Evolutionary conservation across 1,140 invertebrate species (phyloP).

Genomic region (Drosophila parabipectinata): DNA sequence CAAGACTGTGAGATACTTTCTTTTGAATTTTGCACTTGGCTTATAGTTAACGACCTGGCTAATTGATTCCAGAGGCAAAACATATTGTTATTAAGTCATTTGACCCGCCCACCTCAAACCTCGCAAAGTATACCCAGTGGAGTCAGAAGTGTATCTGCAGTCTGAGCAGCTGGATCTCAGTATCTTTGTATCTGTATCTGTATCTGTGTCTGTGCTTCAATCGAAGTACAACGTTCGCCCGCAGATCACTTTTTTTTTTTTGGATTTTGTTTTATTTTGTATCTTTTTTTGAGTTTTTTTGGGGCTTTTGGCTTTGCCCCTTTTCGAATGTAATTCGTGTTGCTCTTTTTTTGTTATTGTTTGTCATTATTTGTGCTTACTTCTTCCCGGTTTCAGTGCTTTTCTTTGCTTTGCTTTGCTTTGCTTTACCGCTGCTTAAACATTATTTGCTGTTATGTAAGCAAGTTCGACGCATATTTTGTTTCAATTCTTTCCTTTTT

Average conservation of each 20-base stretch:
- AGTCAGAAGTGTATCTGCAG: constrained; percentile 8
- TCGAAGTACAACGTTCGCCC: constrained; percentile 45
- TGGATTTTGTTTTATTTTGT: constrained; percentile 19
- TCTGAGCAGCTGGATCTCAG: constrained; percentile 35
- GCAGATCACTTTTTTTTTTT: constrained; percentile 35
- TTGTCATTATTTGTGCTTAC: constrained; percentile 70
- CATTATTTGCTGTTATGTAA: constrained; percentile 82
- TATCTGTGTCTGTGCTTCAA: constrained; percentile 37
- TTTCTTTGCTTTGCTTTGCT: constrained; percentile 28
- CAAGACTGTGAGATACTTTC: constrained; percentile 4
- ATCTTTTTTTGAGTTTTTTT: constrained; percentile 22
- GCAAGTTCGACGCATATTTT: constrained; percentile 62
- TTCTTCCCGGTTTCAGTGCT: constrained; percentile 41
- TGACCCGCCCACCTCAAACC: constrained; percentile 24
- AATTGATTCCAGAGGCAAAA: constrained; percentile 35
- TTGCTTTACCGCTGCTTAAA: constrained; percentile 80
- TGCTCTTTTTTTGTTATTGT: constrained; percentile 67
- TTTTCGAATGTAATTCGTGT: constrained; percentile 67
- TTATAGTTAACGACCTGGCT: constrained; percentile 30
- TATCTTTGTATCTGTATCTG: constrained; percentile 42
- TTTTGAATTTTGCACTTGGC: constrained; percentile 1
- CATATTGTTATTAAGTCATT: constrained; percentile 57
- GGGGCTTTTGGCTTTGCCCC: constrained; percentile 57
- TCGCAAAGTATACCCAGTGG: neutral
- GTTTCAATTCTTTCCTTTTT: constrained; percentile 49